Evolutionary conservation across 2,797 vertebrate species (phyloP), one percentile per base, ranked within the genome.

Genomic region (Harpagifer antarcticus): DNA sequence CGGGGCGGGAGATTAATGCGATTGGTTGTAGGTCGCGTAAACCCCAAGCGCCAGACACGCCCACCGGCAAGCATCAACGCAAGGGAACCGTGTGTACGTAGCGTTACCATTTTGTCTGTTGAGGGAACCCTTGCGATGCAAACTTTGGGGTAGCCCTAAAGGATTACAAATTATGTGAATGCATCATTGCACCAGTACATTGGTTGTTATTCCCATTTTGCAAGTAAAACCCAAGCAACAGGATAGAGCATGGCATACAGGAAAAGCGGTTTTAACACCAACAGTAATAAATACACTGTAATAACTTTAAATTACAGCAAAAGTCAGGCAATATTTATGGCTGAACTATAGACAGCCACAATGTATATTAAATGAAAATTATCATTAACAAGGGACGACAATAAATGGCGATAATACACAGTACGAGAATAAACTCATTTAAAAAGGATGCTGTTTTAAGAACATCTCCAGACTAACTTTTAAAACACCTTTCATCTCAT

Each of bases 381-480:
- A 27, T 2, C 12, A 20, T 27, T 27, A 37, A 10, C 3, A 49
- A 33, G 20, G 7, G 19, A 19, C 17, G 3, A 16, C 9, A 23
- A n/a, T 27, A 33, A 8, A 17, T 33, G 14, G 3, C 14, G 14
- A 42, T 40, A 54, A 8, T 1, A 15, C 19, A 43, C 11, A 33
- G 44, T 20, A 1, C 20, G 44, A 64, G 53, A 53, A 72, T 13
- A 60, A 76, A 72, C 19, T 37, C n/a, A 17, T 31, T 9, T 40
- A 14, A 37, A 37, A 8, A 37, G 33, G 33, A 37, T 16, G 11
- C 44, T 9, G 17, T 37, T 31, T 15, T 9, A 6, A 48, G 27
- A 42, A 20, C 42, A 57, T 45, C 54, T 49, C 6, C 3, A 55
- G 53, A 73, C 48, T 15, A 49, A 56, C 48, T 49, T 57, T 75